Evolutionary conservation across 2,113 vertebrate species (phyloP), one percentile per base, ranked within the genome.

Genomic region (Rutilus rutilus): DNA sequence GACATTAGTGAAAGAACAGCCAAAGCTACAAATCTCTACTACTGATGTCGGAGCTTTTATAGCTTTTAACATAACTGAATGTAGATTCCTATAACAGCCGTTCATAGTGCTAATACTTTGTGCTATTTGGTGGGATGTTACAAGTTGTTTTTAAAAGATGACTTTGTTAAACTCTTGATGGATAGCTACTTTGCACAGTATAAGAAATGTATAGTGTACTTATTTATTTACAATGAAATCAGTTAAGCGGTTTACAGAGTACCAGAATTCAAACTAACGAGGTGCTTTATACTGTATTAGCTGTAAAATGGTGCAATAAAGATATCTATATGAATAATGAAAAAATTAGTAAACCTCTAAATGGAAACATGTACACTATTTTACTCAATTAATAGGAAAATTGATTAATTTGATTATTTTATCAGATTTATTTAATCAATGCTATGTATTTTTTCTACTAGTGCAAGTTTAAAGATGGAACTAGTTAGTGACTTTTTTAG

Each of bases 81-180:
- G 95, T 96, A 90, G 88, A 93, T 94, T 94, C 91, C 87, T 92
- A 90, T 71, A 89, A 91, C 92, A 92, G 90, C 94, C 93, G 93
- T 84, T 90, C 92, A 87, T 94, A 95, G 93, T 95, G 95, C 81
- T 86, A 88, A 88, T 88, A 54, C 50, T 90, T 89, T 88, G 71
- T 85, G 27, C 5, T 45, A 85, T 92, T 92, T 91, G 81, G 91
- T 86, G 89, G 90, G 83, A 87, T 84, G 89, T 88, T 80, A 79
- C 21, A 25, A 78, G 88, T 67, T 60, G 67, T 94, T 93, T 94
- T 82, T 93, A 92, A 25, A 90, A 85, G 85, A 88, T 93, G 91
- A 92, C 90, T 80, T 87, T 83, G 83, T 74, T 42, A 85, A 67
- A 71, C 7, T 59, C 74, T 88, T 88, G 82, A 90, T 91, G 90